Evolutionary conservation across 2,888 invertebrate species (phyloP).

Genomic region (Resseliella maxima): DNA sequence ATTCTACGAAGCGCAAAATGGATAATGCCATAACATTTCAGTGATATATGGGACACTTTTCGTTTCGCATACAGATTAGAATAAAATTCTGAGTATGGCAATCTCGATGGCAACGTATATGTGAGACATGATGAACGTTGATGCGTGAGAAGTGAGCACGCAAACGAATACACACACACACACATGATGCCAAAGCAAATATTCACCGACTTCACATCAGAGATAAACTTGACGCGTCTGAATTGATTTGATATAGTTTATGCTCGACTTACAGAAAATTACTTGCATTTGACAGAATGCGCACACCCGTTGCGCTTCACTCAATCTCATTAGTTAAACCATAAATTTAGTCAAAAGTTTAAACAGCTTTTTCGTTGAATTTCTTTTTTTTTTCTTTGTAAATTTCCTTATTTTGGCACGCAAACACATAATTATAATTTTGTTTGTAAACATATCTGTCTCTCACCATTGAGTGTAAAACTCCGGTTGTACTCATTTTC

Average conservation of each 20-base stretch:
- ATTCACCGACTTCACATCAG: neutral
- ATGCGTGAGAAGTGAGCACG: neutral
- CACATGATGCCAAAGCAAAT: neutral
- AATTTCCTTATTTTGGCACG: neutral
- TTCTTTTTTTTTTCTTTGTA: neutral
- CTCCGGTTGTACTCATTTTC: too few species aligned
- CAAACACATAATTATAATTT: too few species aligned
- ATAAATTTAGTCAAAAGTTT: too few species aligned
- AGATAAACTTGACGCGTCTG: neutral
- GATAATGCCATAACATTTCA: neutral
- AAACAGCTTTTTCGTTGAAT: too few species aligned
- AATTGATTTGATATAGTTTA: constrained; percentile 9
- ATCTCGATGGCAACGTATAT: neutral
- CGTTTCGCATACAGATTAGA: constrained; percentile 27
- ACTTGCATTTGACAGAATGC: neutral
- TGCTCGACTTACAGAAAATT: neutral
- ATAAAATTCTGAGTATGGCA: too few species aligned
- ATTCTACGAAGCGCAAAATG: constrained; percentile 10
- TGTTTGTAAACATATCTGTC: too few species aligned
- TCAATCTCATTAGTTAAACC: neutral
- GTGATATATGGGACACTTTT: constrained; percentile 27
- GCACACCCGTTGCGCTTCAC: neutral
- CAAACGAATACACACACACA: too few species aligned
- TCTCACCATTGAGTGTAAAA: too few species aligned
- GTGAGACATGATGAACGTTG: neutral